Conservation (phyloP, 2,888 invertebrate genomes). For the Mesoligia furuncula region DNA sequence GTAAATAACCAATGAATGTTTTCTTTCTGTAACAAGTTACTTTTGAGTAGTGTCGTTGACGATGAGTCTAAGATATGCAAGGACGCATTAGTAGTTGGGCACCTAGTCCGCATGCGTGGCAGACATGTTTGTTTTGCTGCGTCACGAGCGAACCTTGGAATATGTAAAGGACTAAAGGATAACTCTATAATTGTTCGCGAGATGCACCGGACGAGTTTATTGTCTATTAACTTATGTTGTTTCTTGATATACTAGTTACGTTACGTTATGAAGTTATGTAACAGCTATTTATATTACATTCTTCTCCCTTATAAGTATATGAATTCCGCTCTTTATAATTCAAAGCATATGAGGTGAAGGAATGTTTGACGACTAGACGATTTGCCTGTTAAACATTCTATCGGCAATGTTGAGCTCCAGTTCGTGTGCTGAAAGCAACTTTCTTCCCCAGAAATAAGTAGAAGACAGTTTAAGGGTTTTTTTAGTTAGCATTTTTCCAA, state of each 20-base stretch:
- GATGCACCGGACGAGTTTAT: conserved; percentile 39
- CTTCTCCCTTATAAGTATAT: conserved; percentile 11
- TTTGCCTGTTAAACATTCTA: background rate
- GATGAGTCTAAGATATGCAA: conserved; percentile 45
- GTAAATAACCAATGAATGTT: too few species aligned
- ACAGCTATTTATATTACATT: conserved; percentile 12
- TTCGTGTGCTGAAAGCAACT: background rate
- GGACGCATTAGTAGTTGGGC: conserved; percentile 43
- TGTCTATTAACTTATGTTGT: conserved; percentile 31
- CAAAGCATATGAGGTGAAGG: background rate
- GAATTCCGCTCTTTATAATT: conserved; percentile 4
- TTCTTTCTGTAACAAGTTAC: background rate
- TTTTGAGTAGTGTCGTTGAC: background rate
- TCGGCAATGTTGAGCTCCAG: background rate
- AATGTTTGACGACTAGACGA: conserved; percentile 2
- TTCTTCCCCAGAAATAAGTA: background rate
- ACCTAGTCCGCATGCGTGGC: conserved; percentile 33
- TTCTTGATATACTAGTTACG: conserved; percentile 24
- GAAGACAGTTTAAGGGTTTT: background rate
- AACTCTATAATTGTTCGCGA: conserved; percentile 52
- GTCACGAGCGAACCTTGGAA: conserved; percentile 58
- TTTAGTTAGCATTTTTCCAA: background rate
- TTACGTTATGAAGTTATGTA: conserved; percentile 17
- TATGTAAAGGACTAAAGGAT: conserved; percentile 53
- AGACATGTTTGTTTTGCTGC: conserved; percentile 38